A percentile compares a stretch with the other conserved stretches of the same genome.
phyloP scores from a whole-genome alignment of 2,113 vertebrate genomes.

The Perca fluviatilis region DNA sequence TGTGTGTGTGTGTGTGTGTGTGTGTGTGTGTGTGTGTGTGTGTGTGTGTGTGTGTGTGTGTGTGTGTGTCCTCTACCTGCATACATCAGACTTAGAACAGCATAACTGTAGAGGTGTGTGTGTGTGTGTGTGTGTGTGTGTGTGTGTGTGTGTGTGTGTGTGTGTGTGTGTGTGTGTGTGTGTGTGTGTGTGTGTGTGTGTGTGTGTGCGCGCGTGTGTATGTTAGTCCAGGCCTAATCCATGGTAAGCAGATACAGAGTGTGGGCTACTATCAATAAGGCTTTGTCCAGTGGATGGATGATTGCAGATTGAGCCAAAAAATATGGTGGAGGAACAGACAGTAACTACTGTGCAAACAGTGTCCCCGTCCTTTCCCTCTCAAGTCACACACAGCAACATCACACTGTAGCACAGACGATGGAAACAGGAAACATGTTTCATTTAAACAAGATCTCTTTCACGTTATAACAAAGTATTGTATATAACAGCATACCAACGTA shows the following conservation, averaged over 20 bases:
- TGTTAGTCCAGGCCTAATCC: conserved; percentile 2
- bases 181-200: background rate
- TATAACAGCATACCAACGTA: too few relatives aligned
- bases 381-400: conserved; percentile 9
- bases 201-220: conserved; percentile 10
- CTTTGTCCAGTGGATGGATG: conserved; percentile 47
- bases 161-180: background rate
- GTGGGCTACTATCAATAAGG: conserved; percentile 45
- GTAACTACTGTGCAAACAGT: conserved; percentile 33
- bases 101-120: background rate
- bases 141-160: background rate
- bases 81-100: background rate
- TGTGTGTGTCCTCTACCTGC: conserved; percentile 4
- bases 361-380: background rate
- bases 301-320: conserved; percentile 4
- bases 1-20: conserved; percentile 22
- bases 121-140: background rate
- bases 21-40: conserved; percentile 15
- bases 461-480: too few relatives aligned
- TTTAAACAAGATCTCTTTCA: too few relatives aligned
- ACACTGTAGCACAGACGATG: background rate
- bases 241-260: conserved; percentile 48
- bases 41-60: conserved; percentile 22
- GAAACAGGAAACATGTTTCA: background rate
- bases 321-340: conserved; percentile 21